Conservation (phyloP, 2,797 vertebrate species). For the Columba guinea region DNA sequence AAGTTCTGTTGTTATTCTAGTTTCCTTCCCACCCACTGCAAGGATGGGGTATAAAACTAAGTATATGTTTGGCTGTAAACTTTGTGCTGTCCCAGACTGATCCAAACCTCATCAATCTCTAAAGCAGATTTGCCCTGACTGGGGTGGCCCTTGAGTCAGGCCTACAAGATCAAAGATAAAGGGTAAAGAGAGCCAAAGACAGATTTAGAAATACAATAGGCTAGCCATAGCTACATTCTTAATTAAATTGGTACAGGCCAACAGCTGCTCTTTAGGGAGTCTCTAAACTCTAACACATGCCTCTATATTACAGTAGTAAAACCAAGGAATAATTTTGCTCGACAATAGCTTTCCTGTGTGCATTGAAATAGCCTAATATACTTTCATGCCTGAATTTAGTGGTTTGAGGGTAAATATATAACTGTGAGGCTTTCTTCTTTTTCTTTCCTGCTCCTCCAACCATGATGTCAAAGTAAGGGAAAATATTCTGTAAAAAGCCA, state of each 20-base stretch:
- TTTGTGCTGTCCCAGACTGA: neutral
- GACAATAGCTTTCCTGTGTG: conserved; percentile 28
- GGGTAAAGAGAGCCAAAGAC: neutral
- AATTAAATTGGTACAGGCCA: conserved; percentile 24
- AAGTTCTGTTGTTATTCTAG: neutral
- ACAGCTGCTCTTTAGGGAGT: conserved; percentile 17
- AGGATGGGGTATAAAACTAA: neutral
- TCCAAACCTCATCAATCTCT: neutral
- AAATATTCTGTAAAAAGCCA: neutral
- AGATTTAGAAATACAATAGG: neutral
- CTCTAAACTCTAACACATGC: conserved; percentile 43
- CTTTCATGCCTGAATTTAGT: neutral
- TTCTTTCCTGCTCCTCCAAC: neutral
- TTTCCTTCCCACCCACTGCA: neutral
- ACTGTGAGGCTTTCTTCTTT: neutral
- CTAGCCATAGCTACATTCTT: neutral
- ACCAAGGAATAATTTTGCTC: neutral
- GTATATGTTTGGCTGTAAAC: neutral
- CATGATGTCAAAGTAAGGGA: neutral
- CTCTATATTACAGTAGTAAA: conserved; percentile 27
- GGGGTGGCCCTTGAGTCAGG: neutral
- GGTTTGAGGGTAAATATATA: conserved; percentile 28
- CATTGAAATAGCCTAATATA: conserved; percentile 1
- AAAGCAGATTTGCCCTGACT: neutral
- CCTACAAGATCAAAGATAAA: conserved; percentile 5